Conservation (phyloP, 2,797 vertebrate genomes). For the Sebastes nivosus region DNA sequence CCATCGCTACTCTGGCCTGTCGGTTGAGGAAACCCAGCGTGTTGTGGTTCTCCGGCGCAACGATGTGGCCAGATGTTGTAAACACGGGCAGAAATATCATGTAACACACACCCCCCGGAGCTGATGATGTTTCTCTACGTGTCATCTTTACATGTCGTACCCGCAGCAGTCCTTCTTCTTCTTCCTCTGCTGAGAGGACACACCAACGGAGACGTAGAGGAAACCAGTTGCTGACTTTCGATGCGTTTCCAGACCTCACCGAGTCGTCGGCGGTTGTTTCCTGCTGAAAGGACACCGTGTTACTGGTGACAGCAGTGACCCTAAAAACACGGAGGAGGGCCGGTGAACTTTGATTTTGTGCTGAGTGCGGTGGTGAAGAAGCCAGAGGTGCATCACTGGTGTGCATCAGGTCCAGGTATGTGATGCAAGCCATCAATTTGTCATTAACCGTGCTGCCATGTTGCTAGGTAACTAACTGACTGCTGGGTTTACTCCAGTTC, state of each 20-base stretch:
- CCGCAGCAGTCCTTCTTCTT: constrained; percentile 19
- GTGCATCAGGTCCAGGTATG: constrained; percentile 74
- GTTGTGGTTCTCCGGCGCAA: constrained; percentile 13
- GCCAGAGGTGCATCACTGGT: constrained; percentile 27
- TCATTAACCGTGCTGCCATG: constrained; percentile 74
- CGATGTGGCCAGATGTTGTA: constrained; percentile 59
- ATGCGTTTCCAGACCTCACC: constrained; percentile 21
- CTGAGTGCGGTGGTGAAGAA: constrained; percentile 2
- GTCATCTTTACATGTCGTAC: constrained; percentile 45
- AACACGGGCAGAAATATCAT: constrained; percentile 47
- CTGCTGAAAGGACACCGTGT: constrained; percentile 19
- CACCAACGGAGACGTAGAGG: constrained; percentile 41
- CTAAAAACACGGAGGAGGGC: constrained; percentile 5
- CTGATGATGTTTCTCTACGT: constrained; percentile 49
- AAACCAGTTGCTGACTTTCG: constrained; percentile 47
- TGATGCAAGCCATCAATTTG: constrained; percentile 70
- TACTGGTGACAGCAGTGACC: background rate
- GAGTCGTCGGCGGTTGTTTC: constrained; percentile 1
- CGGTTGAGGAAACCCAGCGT: constrained; percentile 55
- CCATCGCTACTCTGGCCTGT: constrained; percentile 62
- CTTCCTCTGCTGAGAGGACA: constrained; percentile 41
- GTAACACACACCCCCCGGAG: background rate
- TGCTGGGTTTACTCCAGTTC: constrained; percentile 77
- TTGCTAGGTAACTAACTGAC: constrained; percentile 83
- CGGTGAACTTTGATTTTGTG: constrained; percentile 59